Conservation (phyloP, 2,888 invertebrate species). For the Harpalus rubripes region DNA sequence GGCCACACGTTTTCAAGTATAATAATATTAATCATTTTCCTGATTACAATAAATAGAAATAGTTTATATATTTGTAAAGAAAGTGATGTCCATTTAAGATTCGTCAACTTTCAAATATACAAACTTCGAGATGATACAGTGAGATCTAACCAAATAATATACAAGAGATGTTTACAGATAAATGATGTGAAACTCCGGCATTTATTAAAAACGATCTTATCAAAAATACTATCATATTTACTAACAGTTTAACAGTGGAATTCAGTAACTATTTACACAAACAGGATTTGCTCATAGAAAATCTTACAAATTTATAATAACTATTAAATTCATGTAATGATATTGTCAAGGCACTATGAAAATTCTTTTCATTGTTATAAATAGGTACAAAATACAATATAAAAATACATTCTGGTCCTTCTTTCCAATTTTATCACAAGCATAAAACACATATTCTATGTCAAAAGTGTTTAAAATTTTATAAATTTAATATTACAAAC, state of each 20-base stretch:
- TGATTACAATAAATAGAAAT: conserved; percentile 49
- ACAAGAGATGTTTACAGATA: conserved; percentile 63
- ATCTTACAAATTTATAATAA: conserved; percentile 63
- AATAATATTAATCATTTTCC: conserved; percentile 38
- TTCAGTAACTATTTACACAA: conserved; percentile 62
- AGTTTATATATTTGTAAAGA: conserved; percentile 51
- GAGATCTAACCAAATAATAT: conserved; percentile 65
- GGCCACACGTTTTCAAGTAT: conserved; percentile 55
- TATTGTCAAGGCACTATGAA: conserved; percentile 65
- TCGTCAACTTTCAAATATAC: conserved; percentile 55
- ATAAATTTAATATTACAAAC: too few species aligned
- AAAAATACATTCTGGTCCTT: conserved; percentile 39
- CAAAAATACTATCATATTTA: conserved; percentile 60
- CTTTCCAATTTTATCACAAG: conserved; percentile 3
- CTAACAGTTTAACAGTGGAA: conserved; percentile 59
- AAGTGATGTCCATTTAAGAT: conserved; percentile 16
- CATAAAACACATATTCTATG: background rate
- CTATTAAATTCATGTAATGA: conserved; percentile 63
- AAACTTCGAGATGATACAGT: conserved; percentile 57
- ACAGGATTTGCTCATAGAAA: conserved; percentile 43
- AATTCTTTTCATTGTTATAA: conserved; percentile 60
- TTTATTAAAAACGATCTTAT: conserved; percentile 59
- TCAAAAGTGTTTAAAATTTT: background rate
- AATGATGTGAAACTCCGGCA: conserved; percentile 62
- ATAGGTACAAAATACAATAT: conserved; percentile 66